Conservation (phyloP, 2,888 invertebrate species). For the Cartodere bifasciata region DNA sequence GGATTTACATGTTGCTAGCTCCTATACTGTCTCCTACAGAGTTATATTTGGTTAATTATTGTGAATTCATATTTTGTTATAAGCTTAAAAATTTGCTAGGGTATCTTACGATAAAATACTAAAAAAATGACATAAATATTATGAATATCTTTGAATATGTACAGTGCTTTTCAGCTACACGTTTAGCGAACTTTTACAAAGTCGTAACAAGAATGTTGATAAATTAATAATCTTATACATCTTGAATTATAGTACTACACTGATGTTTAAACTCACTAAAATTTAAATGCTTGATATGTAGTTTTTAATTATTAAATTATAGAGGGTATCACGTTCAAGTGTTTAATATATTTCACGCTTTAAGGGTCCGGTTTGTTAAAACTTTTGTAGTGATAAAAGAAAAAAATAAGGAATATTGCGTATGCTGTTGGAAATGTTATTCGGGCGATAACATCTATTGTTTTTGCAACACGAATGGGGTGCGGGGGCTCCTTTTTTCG, state of each 20-base stretch:
- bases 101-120: no score
- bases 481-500: conserved; percentile 86
- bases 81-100: no score
- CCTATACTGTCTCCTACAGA: no score
- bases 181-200: conserved; percentile 31
- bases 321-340: no score
- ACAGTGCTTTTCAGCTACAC: conserved; percentile 34
- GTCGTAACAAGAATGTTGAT: conserved; percentile 12
- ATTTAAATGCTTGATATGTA: conserved; percentile 14
- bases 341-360: no score
- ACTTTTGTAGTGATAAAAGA: conserved; percentile 90
- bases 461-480: conserved; percentile 86
- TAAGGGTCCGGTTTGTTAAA: conserved; percentile 61
- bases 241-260: no score
- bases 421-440: conserved; percentile 90
- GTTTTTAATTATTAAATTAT: no score
- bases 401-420: conserved; percentile 86
- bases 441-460: conserved; percentile 87
- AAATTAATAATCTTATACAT: no score
- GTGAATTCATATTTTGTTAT: no score
- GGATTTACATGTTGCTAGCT: no score
- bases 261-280: conserved; percentile 5
- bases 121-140: no score
- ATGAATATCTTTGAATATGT: conserved; percentile 26
- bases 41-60: no score